Evolutionary conservation across 2,888 invertebrate genomes (phyloP).

Genomic region (Anagyrus pseudococci): DNA sequence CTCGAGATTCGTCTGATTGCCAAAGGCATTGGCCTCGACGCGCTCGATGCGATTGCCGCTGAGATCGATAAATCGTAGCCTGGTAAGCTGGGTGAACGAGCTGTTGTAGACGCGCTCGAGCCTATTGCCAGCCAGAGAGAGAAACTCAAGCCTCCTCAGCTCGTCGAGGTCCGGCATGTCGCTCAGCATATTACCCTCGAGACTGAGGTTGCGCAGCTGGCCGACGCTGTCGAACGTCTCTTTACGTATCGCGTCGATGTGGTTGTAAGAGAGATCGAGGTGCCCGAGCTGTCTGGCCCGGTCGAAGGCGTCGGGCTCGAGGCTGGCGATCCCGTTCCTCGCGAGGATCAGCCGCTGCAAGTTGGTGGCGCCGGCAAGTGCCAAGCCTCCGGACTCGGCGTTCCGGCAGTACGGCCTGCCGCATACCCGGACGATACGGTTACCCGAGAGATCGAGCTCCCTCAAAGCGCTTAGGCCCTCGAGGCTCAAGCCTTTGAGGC

Average conservation of each 20-base stretch:
- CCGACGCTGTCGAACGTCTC: conserved; percentile 40
- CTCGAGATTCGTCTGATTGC: conserved; percentile 25
- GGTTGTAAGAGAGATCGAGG: conserved; percentile 47
- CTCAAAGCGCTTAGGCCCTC: conserved; percentile 38
- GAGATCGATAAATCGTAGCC: conserved; percentile 44
- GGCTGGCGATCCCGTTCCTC: conserved; percentile 41
- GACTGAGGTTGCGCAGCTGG: conserved; percentile 42
- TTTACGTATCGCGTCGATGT: conserved; percentile 38
- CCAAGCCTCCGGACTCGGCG: too few species aligned
- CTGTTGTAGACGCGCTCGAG: conserved; percentile 31
- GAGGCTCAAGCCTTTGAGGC: conserved; percentile 41
- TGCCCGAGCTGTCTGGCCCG: conserved; percentile 43
- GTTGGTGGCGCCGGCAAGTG: conserved; percentile 39
- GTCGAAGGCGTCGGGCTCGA: conserved; percentile 45
- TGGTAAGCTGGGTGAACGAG: conserved; percentile 36
- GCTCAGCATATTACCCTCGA: conserved; percentile 42
- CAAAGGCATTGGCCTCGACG: conserved; percentile 41
- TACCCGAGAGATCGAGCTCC: conserved; percentile 45
- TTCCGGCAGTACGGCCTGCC: conserved; percentile 32
- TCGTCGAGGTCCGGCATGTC: conserved; percentile 39
- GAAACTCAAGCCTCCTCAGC: conserved; percentile 30
- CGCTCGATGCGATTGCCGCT: conserved; percentile 43
- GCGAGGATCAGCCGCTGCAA: conserved; percentile 44
- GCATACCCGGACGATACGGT: conserved; percentile 45
- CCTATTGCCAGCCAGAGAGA: conserved; percentile 44